Conservation (phyloP, 2,888 invertebrate genomes). For the Cylloceria caligata region DNA sequence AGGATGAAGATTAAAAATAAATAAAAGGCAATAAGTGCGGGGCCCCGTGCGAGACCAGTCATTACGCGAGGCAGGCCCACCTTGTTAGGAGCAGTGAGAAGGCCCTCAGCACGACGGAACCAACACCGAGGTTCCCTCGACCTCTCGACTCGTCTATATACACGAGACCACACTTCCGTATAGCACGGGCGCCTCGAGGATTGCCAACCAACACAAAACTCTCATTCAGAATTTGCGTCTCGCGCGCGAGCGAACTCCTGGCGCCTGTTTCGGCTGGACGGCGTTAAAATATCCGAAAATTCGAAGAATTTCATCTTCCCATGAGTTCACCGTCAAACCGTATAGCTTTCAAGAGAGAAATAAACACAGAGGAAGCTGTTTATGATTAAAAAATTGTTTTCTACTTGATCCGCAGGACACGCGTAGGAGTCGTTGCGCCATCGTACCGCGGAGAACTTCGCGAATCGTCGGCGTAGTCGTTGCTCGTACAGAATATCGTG, state of each 20-base stretch:
- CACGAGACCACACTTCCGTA: neutral
- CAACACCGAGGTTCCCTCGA: constrained; percentile 47
- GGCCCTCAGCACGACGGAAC: constrained; percentile 76
- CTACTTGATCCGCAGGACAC: neutral
- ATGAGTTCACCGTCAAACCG: constrained; percentile 8
- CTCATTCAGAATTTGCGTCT: constrained; percentile 78
- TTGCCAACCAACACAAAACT: constrained; percentile 64
- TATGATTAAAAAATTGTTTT: neutral
- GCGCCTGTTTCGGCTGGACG: constrained; percentile 80
- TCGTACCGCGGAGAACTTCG: constrained; percentile 42
- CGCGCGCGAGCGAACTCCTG: constrained; percentile 56
- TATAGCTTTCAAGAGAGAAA: neutral
- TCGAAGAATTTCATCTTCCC: constrained; percentile 79
- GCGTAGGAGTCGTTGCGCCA: constrained; percentile 25
- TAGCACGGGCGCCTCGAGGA: neutral
- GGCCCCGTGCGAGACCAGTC: constrained; percentile 84
- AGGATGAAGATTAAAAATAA: constrained; percentile 82
- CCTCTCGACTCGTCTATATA: constrained; percentile 30
- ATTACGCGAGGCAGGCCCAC: constrained; percentile 84
- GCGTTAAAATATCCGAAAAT: constrained; percentile 83
- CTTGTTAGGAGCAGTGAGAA: constrained; percentile 83
- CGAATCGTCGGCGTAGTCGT: constrained; percentile 35
- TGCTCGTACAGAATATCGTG: constrained; percentile 73
- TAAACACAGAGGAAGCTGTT: neutral
- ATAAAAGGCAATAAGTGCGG: constrained; percentile 84